A percentile compares a stretch with the other conserved stretches of the same genome.
Evolutionary conservation across 2,113 vertebrate species (phyloP).

Genomic region (Sceloporus tristichus): DNA sequence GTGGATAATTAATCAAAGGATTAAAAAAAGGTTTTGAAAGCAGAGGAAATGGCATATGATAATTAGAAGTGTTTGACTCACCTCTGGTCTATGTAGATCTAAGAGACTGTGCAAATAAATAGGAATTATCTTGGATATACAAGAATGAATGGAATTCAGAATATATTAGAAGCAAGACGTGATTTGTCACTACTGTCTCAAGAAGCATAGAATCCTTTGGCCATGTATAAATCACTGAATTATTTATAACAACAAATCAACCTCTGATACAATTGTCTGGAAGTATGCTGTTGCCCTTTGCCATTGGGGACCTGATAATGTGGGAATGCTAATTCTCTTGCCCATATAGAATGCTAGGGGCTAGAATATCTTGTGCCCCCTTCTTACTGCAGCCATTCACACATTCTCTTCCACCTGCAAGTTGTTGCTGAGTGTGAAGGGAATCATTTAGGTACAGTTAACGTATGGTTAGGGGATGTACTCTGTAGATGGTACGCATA

Average conservation of each 20-base stretch:
- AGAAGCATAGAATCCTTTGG: background rate
- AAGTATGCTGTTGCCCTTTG: background rate
- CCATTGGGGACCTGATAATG: background rate
- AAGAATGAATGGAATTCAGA: background rate
- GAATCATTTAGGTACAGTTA: background rate
- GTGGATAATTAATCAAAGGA: constrained; percentile 24
- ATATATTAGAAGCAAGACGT: background rate
- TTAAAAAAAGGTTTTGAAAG: constrained; percentile 9
- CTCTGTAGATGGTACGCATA: background rate
- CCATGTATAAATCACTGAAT: background rate
- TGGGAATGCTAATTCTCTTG: background rate
- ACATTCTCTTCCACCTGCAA: background rate
- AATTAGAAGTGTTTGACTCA: constrained; percentile 3
- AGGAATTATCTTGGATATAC: background rate
- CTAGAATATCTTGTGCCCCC: background rate
- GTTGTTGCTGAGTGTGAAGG: background rate
- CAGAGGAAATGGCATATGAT: background rate
- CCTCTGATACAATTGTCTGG: background rate
- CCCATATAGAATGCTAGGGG: background rate
- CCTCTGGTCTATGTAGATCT: background rate
- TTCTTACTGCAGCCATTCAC: background rate
- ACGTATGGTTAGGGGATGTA: background rate
- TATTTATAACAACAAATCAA: background rate
- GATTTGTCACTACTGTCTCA: background rate
- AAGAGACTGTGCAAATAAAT: constrained; percentile 5